Evolutionary conservation across 1,140 invertebrate genomes (phyloP), one percentile per base, ranked within the genome.

Genomic region (Zaprionus ornatus): DNA sequence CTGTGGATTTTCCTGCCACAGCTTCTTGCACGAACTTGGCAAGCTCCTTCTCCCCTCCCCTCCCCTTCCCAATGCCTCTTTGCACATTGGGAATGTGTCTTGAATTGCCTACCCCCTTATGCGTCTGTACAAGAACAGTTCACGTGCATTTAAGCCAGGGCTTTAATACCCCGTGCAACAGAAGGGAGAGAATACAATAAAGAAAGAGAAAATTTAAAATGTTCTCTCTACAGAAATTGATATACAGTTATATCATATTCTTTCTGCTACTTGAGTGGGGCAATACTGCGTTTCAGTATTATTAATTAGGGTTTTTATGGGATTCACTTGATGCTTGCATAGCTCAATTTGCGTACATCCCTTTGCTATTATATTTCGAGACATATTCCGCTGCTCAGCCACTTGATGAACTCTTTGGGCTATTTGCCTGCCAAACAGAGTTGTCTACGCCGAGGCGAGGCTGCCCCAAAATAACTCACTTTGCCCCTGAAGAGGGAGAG

Each of bases 41-140:
- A 10, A 32, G 55, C 13, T 63, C 13, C 35, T 52, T 23, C 21
- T 54, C 15, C 25, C 15, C 5, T 10, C 32, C 32, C 2, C 15
- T 55, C 12, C 27, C 48, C 5, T 54, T 45, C 9, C 32, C 15
- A n/a, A n/a, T n/a, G n/a, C n/a, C n/a, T n/a, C 1, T 35, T 19
- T 29, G 35, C 64, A 50, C 27, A 27, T 42, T 63, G 64, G 21
- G 21, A 23, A 29, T 66, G 29, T 52, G 45, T 52, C 68, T 77
- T 83, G 78, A 83, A 87, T 80, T 88, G 71, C 83, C 77, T 73
- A 64, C 66, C 64, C 32, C 62, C 21, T 3, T 60, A n/a, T n/a
- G 3, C 17, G 23, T 23, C 25, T 32, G 32, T 29, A 19, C 25
- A 35, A 50, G 7, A 42, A 61, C 13, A 15, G 52, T 23, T 25